Evolutionary conservation across 2,113 vertebrate species (phyloP).

Genomic region (Eulacestoma nigropectus): DNA sequence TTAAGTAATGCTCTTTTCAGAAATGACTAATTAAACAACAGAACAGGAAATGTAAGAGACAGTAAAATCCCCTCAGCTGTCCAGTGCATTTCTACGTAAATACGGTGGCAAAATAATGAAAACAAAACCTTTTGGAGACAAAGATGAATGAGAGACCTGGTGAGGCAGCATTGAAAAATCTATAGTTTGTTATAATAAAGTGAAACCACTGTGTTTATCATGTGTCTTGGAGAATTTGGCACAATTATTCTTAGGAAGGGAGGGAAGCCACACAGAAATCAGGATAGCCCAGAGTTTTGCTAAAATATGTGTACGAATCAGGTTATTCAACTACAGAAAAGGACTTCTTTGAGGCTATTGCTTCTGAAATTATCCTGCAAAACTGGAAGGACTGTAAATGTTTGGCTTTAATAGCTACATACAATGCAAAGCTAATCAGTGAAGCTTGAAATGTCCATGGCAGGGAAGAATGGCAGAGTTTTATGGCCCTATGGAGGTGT

Average conservation of each 20-base stretch:
- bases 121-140: conserved; percentile 5
- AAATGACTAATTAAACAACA: conserved; percentile 27
- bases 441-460: conserved; percentile 41
- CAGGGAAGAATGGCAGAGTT: conserved; percentile 25
- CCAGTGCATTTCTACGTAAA: background rate
- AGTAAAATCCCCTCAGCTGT: conserved; percentile 19
- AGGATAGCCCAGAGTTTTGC: conserved; percentile 22
- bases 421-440: conserved; percentile 54
- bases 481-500: background rate
- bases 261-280: background rate
- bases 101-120: conserved; percentile 10
- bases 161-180: conserved; percentile 6
- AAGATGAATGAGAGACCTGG: background rate
- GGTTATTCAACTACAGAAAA: conserved; percentile 38
- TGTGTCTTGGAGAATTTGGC: background rate
- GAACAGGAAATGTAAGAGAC: conserved; percentile 35
- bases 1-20: background rate
- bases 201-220: conserved; percentile 41
- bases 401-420: conserved; percentile 39
- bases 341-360: background rate
- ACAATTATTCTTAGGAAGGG: background rate
- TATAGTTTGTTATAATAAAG: background rate
- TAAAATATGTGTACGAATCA: conserved; percentile 45
- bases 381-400: conserved; percentile 53
- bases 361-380: conserved; percentile 56